A percentile compares a stretch with the other conserved stretches of the same genome.
These are phyloP conservation scores for Belgica antarctica DNA, from an alignment of 2,888 invertebrate species.

Conservation along the genomic window DNA sequence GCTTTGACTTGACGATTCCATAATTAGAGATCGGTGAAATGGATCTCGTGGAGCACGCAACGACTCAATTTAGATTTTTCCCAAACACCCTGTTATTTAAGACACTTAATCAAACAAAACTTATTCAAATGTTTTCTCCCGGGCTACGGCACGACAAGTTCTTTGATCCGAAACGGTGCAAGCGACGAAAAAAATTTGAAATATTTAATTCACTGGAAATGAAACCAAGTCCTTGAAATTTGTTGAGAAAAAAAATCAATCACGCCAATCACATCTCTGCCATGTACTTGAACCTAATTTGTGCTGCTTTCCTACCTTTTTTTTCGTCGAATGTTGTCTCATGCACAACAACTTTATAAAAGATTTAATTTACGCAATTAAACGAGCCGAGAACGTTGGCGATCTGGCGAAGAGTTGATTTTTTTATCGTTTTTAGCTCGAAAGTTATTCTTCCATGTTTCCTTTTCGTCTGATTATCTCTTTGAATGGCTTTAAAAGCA, in stretches of 20 bases:
- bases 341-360: conserved; percentile 17
- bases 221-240: too few species aligned
- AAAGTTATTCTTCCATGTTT: not conserved
- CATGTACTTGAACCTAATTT: conserved; percentile 27
- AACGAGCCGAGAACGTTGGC: not conserved
- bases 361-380: conserved; percentile 27
- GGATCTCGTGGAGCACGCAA: conserved; percentile 16
- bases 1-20: not conserved
- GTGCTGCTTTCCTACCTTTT: too few species aligned
- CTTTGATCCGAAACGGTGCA: too few species aligned
- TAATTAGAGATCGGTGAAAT: conserved; percentile 9
- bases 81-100: not conserved
- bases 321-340: conserved; percentile 5
- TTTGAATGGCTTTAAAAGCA: not conserved
- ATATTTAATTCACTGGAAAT: too few species aligned
- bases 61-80: not conserved
- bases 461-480: conserved; percentile 24
- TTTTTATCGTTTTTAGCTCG: not conserved
- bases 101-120: conserved; percentile 25
- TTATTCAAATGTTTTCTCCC: not conserved
- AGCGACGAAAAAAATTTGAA: too few species aligned
- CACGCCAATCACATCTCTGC: not conserved
- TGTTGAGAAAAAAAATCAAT: not conserved
- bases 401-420: not conserved
- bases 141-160: not conserved